Conservation (phyloP, 1,140 invertebrate genomes). For the Drosophila ananassae region DNA sequence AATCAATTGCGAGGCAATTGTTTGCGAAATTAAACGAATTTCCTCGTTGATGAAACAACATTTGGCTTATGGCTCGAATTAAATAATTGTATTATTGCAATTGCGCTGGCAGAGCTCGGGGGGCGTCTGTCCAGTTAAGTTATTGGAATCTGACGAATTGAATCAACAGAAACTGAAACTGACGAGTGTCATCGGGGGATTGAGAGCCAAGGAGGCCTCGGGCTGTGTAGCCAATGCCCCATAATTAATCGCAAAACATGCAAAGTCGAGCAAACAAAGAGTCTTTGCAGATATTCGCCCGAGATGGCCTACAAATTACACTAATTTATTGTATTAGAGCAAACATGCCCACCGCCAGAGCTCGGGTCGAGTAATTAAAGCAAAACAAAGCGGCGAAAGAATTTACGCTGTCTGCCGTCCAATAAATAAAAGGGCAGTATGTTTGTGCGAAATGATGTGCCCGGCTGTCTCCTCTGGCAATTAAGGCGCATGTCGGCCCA, state of each 20-base stretch:
- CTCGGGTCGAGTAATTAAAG: slow-evolving; percentile 14
- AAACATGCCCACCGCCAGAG: slow-evolving; percentile 23
- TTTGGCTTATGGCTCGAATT: slow-evolving; percentile 17
- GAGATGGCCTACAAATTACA: slow-evolving; percentile 15
- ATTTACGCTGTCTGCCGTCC: slow-evolving; percentile 19
- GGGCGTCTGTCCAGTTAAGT: not conserved
- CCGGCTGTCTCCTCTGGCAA: slow-evolving; percentile 46
- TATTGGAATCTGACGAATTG: not conserved
- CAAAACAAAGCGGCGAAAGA: slow-evolving; percentile 4
- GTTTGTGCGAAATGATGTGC: not conserved
- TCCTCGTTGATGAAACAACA: slow-evolving; percentile 13
- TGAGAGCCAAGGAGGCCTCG: not conserved
- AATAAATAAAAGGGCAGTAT: slow-evolving; percentile 24
- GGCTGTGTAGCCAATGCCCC: not conserved
- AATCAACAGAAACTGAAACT: not conserved
- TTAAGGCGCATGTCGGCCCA: slow-evolving; percentile 47
- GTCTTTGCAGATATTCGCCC: not conserved
- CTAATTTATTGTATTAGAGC: slow-evolving; percentile 28
- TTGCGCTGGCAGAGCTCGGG: not conserved
- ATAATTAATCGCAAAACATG: slow-evolving; percentile 6
- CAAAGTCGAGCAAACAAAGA: slow-evolving; percentile 2
- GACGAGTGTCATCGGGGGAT: not conserved
- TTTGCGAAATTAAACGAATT: slow-evolving; percentile 33
- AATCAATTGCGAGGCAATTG: slow-evolving; percentile 31
- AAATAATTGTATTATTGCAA: slow-evolving; percentile 6